Evolutionary conservation across 2,888 invertebrate genomes (phyloP).

Genomic region (Brenthis hecate): DNA sequence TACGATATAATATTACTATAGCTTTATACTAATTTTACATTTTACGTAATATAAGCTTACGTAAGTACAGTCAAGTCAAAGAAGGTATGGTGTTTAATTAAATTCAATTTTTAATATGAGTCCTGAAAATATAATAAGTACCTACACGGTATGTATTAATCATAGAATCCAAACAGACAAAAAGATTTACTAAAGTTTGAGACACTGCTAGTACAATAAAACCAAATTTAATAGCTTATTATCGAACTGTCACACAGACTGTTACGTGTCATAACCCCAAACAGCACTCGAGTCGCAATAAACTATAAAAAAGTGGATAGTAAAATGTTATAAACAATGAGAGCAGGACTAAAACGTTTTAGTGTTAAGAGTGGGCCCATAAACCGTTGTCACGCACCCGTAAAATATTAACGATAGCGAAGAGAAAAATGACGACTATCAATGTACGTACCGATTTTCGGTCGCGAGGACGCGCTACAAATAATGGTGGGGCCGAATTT

Average conservation of each 20-base stretch:
- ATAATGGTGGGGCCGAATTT: constrained; percentile 78
- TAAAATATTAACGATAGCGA: constrained; percentile 81
- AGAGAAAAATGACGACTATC: constrained; percentile 81
- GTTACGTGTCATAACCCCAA: constrained; percentile 67
- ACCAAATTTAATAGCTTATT: constrained; percentile 66
- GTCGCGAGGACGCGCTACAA: constrained; percentile 78
- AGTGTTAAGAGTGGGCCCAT: constrained; percentile 81
- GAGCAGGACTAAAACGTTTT: constrained; percentile 80
- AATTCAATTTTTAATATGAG: too few species aligned
- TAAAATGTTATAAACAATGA: constrained; percentile 81
- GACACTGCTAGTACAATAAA: constrained; percentile 65
- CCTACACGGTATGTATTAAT: neutral
- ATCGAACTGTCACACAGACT: constrained; percentile 63
- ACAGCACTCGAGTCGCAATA: constrained; percentile 71
- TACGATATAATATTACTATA: neutral
- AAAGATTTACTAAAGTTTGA: constrained; percentile 38
- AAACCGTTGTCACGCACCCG: constrained; percentile 81
- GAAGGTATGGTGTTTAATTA: too few species aligned
- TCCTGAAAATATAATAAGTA: too few species aligned
- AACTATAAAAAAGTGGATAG: constrained; percentile 79
- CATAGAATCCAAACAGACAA: neutral
- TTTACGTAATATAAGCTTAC: neutral
- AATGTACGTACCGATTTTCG: constrained; percentile 79
- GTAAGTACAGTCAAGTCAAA: neutral
- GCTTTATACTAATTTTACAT: too few species aligned